A percentile compares a stretch with the other conserved stretches of the same genome.
Conservation (phyloP, 2,888 invertebrate genomes). For the Diploptera punctata region DNA sequence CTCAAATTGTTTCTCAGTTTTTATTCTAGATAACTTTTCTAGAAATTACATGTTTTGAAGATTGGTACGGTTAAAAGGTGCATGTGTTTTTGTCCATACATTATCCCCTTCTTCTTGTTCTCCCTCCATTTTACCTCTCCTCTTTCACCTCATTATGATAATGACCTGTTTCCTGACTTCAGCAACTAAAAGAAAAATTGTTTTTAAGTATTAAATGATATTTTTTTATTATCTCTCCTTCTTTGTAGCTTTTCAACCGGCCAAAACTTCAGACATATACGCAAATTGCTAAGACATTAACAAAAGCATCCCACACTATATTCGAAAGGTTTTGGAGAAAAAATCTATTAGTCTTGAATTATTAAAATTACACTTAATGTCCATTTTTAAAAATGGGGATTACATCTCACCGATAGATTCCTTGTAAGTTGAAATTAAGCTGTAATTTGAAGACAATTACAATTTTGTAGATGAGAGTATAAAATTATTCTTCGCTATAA, state of each 20-base stretch:
- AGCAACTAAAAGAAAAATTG: conserved; percentile 20
- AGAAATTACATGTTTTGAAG: conserved; percentile 29
- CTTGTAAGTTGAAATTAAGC: too few species aligned
- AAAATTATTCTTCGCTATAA: too few species aligned
- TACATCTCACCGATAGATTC: too few species aligned
- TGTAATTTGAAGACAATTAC: too few species aligned
- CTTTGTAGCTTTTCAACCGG: background rate
- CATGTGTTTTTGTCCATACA: background rate
- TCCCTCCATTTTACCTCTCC: background rate
- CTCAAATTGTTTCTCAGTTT: conserved; percentile 13
- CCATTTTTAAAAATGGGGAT: too few species aligned
- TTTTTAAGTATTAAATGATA: conserved; percentile 12
- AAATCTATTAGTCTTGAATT: background rate
- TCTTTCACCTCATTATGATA: conserved; percentile 21
- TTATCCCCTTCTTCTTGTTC: background rate
- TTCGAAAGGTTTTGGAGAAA: background rate
- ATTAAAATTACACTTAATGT: conserved; percentile 21
- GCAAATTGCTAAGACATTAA: conserved; percentile 6
- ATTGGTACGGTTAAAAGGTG: background rate
- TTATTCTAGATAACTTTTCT: conserved; percentile 18
- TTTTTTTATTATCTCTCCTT: background rate
- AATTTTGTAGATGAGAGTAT: too few species aligned
- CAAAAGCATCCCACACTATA: background rate
- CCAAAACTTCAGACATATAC: background rate
- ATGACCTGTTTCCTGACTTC: conserved; percentile 23